Conservation (phyloP, 2,888 invertebrate species). For the Mystacides longicornis region DNA sequence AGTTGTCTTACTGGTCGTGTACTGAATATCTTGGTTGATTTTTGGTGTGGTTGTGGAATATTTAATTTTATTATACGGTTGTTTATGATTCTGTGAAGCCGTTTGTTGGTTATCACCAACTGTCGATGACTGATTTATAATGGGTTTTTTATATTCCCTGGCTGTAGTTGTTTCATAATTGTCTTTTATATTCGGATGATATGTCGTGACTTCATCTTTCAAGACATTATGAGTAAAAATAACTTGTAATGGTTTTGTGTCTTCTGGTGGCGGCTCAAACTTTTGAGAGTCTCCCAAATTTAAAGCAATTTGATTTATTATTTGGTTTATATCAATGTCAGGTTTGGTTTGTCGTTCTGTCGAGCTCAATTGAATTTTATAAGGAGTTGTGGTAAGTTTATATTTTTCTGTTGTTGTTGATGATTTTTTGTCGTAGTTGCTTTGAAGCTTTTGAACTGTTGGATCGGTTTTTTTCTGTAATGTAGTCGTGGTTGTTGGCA, state of each 20-base stretch:
- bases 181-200: background rate
- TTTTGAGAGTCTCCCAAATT: background rate
- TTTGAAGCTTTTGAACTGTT: too few relatives aligned
- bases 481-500: background rate
- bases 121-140: background rate
- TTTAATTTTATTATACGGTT: background rate
- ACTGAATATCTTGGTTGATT: background rate
- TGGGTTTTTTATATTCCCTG: background rate
- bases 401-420: conserved; percentile 36
- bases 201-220: background rate
- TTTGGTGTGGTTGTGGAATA: background rate
- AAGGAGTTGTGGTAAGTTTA: conserved; percentile 30
- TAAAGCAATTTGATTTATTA: conserved; percentile 41
- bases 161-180: background rate
- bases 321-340: conserved; percentile 42
- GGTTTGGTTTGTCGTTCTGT: conserved; percentile 21
- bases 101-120: background rate
- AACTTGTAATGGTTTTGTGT: background rate
- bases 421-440: conserved; percentile 16
- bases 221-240: background rate
- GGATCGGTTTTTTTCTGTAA: too few relatives aligned
- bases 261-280: background rate
- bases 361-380: too few relatives aligned
- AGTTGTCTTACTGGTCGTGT: conserved; percentile 1
- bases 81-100: background rate